Evolutionary conservation across 2,113 vertebrate species (phyloP).

Genomic region (Ptilonorhynchus violaceus): DNA sequence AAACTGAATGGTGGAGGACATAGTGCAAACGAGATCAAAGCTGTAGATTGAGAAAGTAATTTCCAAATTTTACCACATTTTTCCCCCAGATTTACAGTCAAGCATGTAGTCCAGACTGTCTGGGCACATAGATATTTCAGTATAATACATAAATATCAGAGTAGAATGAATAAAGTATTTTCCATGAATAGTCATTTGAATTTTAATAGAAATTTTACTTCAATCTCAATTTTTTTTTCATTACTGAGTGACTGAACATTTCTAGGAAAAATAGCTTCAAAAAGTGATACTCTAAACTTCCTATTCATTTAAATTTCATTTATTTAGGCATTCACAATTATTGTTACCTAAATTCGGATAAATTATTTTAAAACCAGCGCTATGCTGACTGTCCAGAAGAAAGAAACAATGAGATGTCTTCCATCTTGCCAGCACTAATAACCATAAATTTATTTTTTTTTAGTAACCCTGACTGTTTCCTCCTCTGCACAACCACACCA

Average conservation of each 20-base stretch:
- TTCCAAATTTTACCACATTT: neutral
- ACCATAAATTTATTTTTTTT: neutral
- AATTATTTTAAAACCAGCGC: neutral
- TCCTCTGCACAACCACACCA: neutral
- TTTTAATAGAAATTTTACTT: conserved; percentile 39
- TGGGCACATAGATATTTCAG: neutral
- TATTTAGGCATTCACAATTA: neutral
- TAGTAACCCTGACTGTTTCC: neutral
- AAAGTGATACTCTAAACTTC: neutral
- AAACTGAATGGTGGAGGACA: neutral
- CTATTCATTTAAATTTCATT: neutral
- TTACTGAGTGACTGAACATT: neutral
- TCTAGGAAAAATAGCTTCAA: neutral
- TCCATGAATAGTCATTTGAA: conserved; percentile 9
- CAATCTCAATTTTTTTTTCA: neutral
- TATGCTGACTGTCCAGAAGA: neutral
- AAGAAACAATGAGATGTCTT: neutral
- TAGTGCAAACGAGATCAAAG: neutral
- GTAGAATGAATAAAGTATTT: conserved; percentile 28
- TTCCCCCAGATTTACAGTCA: neutral
- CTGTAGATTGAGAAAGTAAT: neutral
- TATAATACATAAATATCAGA: conserved; percentile 19
- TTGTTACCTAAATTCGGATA: neutral
- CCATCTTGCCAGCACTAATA: neutral
- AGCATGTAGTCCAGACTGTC: neutral